Conservation (phyloP, 1,140 invertebrate species). For the Drosophila paulistorum region DNA sequence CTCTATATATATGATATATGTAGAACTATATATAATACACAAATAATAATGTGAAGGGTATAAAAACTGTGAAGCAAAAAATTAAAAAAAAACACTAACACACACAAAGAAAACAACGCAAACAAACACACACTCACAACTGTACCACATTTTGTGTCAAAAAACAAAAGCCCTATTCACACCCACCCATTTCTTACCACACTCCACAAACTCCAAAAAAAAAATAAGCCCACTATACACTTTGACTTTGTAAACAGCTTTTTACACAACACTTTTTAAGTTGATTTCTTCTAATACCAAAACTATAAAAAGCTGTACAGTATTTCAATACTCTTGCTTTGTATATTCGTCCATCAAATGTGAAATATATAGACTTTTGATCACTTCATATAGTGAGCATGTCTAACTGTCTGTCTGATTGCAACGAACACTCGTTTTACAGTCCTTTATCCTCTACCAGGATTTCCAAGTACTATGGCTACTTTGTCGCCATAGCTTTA, state of each 20-base stretch:
- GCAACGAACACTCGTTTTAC: background rate
- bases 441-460: too few relatives aligned
- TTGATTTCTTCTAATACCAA: conserved; percentile 26
- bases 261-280: conserved; percentile 37
- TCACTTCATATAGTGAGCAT: background rate
- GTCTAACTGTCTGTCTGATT: background rate
- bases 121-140: conserved; percentile 45
- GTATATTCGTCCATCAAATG: background rate
- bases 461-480: too few relatives aligned
- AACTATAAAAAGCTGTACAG: conserved; percentile 23
- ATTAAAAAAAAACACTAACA: background rate
- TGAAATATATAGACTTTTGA: background rate
- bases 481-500: too few relatives aligned
- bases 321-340: conserved; percentile 10
- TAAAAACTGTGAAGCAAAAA: conserved; percentile 66
- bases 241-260: conserved; percentile 59
- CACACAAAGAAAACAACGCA: conserved; percentile 40
- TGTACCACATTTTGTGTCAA: conserved; percentile 39
- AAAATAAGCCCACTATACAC: background rate
- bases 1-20: conserved; percentile 9
- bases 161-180: conserved; percentile 24
- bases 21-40: background rate
- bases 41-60: conserved; percentile 62
- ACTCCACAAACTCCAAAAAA: background rate
- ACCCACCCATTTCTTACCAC: conserved; percentile 9